Base-by-base conservation (phyloP, 1,140 invertebrate genomes). In the Lepidurus apus region DNA sequence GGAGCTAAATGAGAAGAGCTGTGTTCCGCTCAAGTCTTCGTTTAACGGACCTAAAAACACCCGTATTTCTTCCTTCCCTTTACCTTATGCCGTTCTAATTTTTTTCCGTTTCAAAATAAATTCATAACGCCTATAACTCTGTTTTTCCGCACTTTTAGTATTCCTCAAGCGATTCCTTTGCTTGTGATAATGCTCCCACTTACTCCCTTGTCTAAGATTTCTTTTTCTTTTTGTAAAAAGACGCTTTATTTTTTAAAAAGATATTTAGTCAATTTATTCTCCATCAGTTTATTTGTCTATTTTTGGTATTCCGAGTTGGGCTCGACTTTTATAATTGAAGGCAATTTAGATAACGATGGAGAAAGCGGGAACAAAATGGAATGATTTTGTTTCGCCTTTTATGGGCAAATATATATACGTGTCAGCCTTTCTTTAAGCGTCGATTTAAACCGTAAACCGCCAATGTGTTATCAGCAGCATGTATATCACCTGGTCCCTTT, bases 31-130 rank as follows among this genome's bases (percentile, higher is more conserved):
- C 13, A 65, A 65, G 53, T 65, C 53, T 65, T 65, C 17, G 21
- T n/a, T 13, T 65, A 65, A 21, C 17, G 53, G 53, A 65, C 53
- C 17, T n/a, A 65, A 47, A 65, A 65, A n/a, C 53, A 21, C 3
- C n/a, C 21, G 53, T 65, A 65, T 65, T 65, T 65, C 53, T 65
- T 65, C 53, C 53, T 65, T 65, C 53, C 53, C 13, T 17, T 65
- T 7, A 13, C 13, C 53, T 65, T 34, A 3, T 34, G 34, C 34
- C 34, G 53, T 21, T n/a, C 53, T 65, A 65, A 65, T 65, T 65
- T 65, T 65, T 0, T 65, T 65, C 53, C 53, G 13, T 21, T 65
- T 7, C 17, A 65, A 65, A 65, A 65, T 65, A 21, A 65, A 65
- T 21, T 65, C 17, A n/a, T 65, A 65, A 21, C 17, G 53, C 8